Percentiles rank a stretch among this genome's conserved stretches.
phyloP scores from a whole-genome alignment of 2,797 vertebrate genomes.

The Eulemur rubriventer region DNA sequence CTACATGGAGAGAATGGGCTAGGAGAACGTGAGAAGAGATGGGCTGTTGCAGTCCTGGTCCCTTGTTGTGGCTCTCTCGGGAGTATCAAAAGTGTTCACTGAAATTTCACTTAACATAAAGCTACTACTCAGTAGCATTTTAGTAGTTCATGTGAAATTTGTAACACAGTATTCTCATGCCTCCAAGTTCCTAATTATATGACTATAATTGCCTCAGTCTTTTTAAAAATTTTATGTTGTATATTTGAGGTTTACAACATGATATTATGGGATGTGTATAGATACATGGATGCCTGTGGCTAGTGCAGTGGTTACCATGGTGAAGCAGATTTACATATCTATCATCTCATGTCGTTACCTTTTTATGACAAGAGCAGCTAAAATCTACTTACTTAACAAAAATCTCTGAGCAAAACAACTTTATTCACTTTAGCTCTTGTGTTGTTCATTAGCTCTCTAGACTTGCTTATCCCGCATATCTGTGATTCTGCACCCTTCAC shows the following conservation, averaged over 20 bases:
- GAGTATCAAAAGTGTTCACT: not conserved
- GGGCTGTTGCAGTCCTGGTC: fast-evolving
- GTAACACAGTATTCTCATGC: not conserved
- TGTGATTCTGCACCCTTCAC: not conserved
- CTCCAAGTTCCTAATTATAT: too few relatives aligned
- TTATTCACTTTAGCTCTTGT: not conserved
- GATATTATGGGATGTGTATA: too few relatives aligned
- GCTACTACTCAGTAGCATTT: not conserved
- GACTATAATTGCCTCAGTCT: not conserved
- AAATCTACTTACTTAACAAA: not conserved
- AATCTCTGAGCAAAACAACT: not conserved
- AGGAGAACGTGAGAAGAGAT: fast-evolving
- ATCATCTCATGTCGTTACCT: not conserved
- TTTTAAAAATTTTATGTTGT: not conserved
- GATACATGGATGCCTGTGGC: not conserved
- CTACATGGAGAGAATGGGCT: not conserved
- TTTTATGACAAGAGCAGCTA: not conserved
- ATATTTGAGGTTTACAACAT: not conserved
- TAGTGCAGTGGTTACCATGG: not conserved
- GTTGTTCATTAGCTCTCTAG: not conserved
- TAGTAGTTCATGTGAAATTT: too few relatives aligned
- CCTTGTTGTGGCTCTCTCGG: fast-evolving
- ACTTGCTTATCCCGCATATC: not conserved
- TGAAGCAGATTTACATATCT: not conserved
- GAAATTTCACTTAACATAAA: not conserved